phyloP scores from a whole-genome alignment of 2,888 invertebrate species.

The Busseola fusca region DNA sequence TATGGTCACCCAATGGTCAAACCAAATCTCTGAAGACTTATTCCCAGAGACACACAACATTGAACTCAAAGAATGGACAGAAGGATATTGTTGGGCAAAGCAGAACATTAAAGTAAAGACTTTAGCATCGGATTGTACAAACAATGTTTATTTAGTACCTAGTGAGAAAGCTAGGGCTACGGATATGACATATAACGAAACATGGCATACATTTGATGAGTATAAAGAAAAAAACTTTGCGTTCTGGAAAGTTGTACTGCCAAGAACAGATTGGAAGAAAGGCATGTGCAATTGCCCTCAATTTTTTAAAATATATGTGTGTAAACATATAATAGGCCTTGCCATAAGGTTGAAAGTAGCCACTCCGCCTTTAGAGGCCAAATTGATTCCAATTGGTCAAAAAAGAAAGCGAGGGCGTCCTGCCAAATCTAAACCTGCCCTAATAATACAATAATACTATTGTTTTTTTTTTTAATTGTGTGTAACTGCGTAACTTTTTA shows the following conservation, averaged over 20 bases:
- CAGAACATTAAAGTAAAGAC: constrained; percentile 30
- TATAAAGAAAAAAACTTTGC: constrained; percentile 24
- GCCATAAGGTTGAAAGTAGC: constrained; percentile 29
- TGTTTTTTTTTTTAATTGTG: too few species aligned
- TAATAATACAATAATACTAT: too few species aligned
- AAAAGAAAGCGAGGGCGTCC: constrained; percentile 7
- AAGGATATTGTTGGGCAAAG: constrained; percentile 36
- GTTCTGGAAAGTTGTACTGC: constrained; percentile 21
- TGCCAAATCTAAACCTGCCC: background rate
- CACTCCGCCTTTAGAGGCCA: constrained; percentile 13
- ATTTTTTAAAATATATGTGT: constrained; percentile 26
- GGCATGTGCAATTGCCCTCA: constrained; percentile 23
- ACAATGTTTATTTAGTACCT: constrained; percentile 20
- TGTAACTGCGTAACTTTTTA: too few species aligned
- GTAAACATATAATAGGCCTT: constrained; percentile 28
- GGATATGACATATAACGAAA: constrained; percentile 18
- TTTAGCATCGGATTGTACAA: constrained; percentile 23
- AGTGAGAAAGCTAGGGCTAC: constrained; percentile 19
- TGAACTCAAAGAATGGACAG: constrained; percentile 34
- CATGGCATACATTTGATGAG: constrained; percentile 28
- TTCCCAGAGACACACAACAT: constrained; percentile 28
- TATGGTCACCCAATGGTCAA: constrained; percentile 38
- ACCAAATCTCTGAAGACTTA: constrained; percentile 23
- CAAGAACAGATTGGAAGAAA: constrained; percentile 21
- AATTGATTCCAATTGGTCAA: constrained; percentile 8